These are phyloP conservation scores for Melangyna quadrimaculata DNA, from an alignment of 2,888 invertebrate genomes.

Conservation along the genomic window DNA sequence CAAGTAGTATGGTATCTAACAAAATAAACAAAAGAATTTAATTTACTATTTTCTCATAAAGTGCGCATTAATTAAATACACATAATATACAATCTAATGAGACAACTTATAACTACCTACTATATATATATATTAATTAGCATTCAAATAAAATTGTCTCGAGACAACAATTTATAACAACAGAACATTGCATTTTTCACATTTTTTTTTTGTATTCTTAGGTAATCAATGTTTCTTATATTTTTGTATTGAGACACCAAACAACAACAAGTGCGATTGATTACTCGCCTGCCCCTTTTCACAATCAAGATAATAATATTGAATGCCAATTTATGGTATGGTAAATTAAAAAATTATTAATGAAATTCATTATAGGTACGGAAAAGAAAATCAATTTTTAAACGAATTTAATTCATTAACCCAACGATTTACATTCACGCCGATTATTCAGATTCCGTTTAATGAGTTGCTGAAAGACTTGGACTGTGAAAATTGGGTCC, in stretches of 20 bases:
- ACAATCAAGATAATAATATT: neutral
- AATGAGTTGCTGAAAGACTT: no score
- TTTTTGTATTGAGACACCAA: neutral
- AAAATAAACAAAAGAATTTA: neutral
- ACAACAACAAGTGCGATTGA: neutral
- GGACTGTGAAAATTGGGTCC: no score
- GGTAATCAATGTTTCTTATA: neutral
- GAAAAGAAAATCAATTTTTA: no score
- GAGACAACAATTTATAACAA: constrained; percentile 1
- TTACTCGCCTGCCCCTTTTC: neutral
- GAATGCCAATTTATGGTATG: neutral
- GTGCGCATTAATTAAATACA: constrained; percentile 22
- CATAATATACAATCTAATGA: constrained; percentile 53
- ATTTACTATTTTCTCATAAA: neutral
- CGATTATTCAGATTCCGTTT: no score
- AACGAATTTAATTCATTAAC: no score
- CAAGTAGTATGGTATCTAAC: neutral
- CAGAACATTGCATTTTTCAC: constrained; percentile 49
- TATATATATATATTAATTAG: constrained; percentile 13
- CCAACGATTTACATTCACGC: no score
- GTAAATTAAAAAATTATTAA: no score
- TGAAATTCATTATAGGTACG: no score
- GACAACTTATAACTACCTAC: no score
- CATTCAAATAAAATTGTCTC: constrained; percentile 34
- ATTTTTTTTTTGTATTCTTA: neutral